Percentiles rank a stretch among this genome's conserved stretches.
Conservation (phyloP, 2,113 vertebrate species). For the Sinocyclocheilus anshuiensis region DNA sequence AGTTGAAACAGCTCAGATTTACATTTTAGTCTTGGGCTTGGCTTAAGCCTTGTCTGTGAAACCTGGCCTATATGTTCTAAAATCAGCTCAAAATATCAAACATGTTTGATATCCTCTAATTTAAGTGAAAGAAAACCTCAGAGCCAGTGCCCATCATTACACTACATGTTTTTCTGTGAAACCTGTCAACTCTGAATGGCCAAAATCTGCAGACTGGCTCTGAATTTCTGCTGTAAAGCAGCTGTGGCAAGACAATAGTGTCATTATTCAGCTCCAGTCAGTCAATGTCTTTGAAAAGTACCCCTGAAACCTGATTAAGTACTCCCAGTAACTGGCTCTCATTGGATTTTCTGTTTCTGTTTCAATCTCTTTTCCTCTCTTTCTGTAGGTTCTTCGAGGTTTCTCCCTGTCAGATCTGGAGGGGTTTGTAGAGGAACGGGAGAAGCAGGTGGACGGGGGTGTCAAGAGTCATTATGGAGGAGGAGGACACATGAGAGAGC, state of each 20-base stretch:
- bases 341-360: not conserved
- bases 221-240: not conserved
- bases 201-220: not conserved
- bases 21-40: too few relatives aligned
- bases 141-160: not conserved
- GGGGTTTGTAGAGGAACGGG: slow-evolving; percentile 85
- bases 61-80: too few relatives aligned
- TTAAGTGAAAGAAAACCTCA: not conserved
- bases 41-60: too few relatives aligned
- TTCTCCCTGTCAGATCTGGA: slow-evolving; percentile 81
- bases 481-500: slow-evolving; percentile 51
- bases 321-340: not conserved
- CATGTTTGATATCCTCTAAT: not conserved
- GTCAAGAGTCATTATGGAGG: slow-evolving; percentile 41
- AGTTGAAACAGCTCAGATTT: too few relatives aligned
- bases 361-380: not conserved
- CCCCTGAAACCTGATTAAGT: not conserved
- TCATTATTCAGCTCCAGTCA: too few relatives aligned
- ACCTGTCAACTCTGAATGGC: not conserved
- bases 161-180: not conserved
- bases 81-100: not conserved
- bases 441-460: slow-evolving; percentile 67
- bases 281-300: not conserved
- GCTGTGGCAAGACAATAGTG: not conserved
- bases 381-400: slow-evolving; percentile 77